Conservation (phyloP, 2,113 vertebrate species). For the Pelvicachromis taeniatus region DNA sequence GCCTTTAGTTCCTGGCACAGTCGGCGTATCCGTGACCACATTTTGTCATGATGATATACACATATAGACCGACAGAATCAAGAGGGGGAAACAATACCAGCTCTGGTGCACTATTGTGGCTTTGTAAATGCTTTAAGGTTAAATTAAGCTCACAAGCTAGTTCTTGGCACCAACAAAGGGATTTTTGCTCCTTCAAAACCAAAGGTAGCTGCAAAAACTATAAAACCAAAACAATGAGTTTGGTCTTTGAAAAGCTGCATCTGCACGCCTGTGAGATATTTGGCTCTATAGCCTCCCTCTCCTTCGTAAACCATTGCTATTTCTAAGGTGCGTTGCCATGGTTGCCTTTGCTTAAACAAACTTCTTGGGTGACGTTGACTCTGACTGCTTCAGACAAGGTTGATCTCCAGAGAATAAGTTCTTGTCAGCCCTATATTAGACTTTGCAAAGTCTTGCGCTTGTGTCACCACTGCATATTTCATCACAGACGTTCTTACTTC, state of each 20-base stretch:
- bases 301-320: neutral
- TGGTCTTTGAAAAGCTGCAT: neutral
- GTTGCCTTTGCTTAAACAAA: neutral
- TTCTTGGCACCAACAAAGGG: neutral
- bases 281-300: neutral
- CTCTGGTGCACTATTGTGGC: neutral
- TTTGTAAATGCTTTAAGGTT: neutral
- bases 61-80: neutral
- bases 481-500: slow-evolving; percentile 14
- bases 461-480: slow-evolving; percentile 21
- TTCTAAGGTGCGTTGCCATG: neutral
- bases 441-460: neutral
- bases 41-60: neutral
- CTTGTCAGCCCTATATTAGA: neutral
- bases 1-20: neutral
- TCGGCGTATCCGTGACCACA: neutral
- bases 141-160: neutral
- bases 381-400: neutral
- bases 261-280: neutral
- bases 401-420: neutral
- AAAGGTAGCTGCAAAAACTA: neutral
- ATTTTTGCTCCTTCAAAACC: neutral
- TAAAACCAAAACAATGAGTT: neutral
- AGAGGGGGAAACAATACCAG: neutral
- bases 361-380: neutral